Evolutionary conservation across 2,113 vertebrate genomes (phyloP).

Genomic region (Sylvia atricapilla): DNA sequence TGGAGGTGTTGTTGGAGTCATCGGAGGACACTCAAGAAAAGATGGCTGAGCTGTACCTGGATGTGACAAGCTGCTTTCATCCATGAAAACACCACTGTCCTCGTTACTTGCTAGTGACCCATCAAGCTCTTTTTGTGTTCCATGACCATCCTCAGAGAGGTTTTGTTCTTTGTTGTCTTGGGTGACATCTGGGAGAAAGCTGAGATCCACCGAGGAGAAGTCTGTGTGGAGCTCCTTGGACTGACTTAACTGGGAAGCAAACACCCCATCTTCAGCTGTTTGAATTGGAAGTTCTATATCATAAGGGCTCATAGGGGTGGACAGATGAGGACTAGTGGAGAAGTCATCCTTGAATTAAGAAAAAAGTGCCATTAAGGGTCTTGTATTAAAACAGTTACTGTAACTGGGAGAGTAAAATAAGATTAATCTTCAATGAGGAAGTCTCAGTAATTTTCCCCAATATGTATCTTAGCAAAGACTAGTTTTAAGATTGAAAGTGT

Average conservation of each 20-base stretch:
- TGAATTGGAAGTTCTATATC: slow-evolving; percentile 62
- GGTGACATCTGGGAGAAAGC: slow-evolving; percentile 86
- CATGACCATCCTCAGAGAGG: not conserved
- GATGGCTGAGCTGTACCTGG: not conserved
- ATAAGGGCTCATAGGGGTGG: slow-evolving; percentile 56
- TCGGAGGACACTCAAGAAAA: slow-evolving; percentile 53
- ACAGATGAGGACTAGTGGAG: slow-evolving; percentile 40
- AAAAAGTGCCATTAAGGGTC: not conserved
- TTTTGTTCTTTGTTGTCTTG: slow-evolving; percentile 63
- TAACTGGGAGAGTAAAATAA: not conserved
- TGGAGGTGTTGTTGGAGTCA: slow-evolving; percentile 81
- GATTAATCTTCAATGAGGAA: not conserved
- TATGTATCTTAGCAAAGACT: not conserved
- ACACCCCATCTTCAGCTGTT: slow-evolving; percentile 4
- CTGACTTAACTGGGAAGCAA: slow-evolving; percentile 46
- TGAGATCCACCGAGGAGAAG: slow-evolving; percentile 84
- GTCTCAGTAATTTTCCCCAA: rapidly evolving
- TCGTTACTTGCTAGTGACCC: not conserved
- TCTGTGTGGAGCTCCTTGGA: slow-evolving; percentile 64
- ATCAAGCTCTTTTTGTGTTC: not conserved
- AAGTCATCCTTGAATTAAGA: slow-evolving; percentile 60
- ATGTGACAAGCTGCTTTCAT: not conserved
- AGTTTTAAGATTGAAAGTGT: rapidly evolving
- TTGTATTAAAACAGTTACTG: not conserved
- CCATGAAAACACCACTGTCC: slow-evolving; percentile 44